Base-by-base conservation (phyloP, 2,888 invertebrate genomes). In the Hydriomena furcata region DNA sequence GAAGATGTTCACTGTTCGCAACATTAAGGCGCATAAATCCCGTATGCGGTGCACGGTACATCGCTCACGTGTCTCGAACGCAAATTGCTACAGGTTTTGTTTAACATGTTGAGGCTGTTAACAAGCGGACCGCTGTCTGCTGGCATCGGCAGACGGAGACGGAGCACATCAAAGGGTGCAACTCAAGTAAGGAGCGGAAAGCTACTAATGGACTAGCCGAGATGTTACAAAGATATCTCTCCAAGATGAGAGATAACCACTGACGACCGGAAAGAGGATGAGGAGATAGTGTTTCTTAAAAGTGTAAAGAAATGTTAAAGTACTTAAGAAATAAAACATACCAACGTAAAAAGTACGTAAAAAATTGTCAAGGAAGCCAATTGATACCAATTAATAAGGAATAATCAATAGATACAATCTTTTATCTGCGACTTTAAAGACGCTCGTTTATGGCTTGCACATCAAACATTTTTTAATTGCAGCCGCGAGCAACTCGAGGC, bases 71-170 rank as follows among this genome's bases (percentile, higher is more conserved):
- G 84, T 72, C 61, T 60, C 57, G 84, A 82, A 81, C 76, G 61
- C 78, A 77, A 84, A 87, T 84, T 76, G 74, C 66, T 76, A 71
- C 72, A 75, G 68, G 74, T 78, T 79, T 78, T 73, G 69, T 73
- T 73, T 63, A 71, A 73, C 65, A 65, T 53, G 60, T 50, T 27
- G 60, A 56, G 58, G 65, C 60, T 67, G 67, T 66, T 77, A 77
- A 78, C 74, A 78, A 79, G 76, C 73, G 72, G 59, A 61, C 68
- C 73, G 74, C 76, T 79, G 83, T 82, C 78, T 76, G 73, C 60
- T 57, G 53, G 63, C 61, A 59, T 35, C 58, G 55, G 46, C 40
- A 58, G 60, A 60, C 65, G 61, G 59, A 64, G 55, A 63, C 63
- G 65, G 63, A 65, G 63, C 59, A 72, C 73, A 75, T 79, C 73